These are phyloP conservation scores for Cordilura impudica DNA, from an alignment of 2,888 invertebrate species.

Conservation along the genomic window DNA sequence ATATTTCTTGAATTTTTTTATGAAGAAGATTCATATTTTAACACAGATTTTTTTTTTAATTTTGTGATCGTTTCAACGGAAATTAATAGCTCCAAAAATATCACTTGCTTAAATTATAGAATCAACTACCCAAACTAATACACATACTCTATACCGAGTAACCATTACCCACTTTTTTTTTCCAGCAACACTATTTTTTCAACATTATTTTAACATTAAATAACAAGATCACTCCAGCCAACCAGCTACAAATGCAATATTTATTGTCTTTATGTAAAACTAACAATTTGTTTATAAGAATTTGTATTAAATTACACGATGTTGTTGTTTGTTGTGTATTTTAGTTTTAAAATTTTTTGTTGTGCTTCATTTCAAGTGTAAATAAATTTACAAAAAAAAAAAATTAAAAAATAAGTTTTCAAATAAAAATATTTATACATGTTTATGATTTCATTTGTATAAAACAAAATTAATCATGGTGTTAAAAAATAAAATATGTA, in stretches of 20 bases:
- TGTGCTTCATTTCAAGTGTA: neutral
- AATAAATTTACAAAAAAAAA: neutral
- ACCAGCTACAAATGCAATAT: neutral
- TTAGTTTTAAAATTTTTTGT: neutral
- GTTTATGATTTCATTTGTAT: neutral
- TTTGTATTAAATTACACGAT: conserved; percentile 19
- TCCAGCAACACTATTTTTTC: too few relatives aligned
- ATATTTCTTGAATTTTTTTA: too few relatives aligned
- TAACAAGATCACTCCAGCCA: conserved; percentile 6
- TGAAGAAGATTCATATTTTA: too few relatives aligned
- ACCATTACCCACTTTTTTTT: too few relatives aligned
- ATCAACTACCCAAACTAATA: too few relatives aligned
- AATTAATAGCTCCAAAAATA: too few relatives aligned
- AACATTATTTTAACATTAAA: too few relatives aligned
- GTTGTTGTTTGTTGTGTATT: conserved; percentile 12
- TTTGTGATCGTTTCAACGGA: too few relatives aligned
- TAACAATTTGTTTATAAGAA: conserved; percentile 23
- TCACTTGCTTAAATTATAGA: too few relatives aligned
- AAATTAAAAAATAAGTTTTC: neutral
- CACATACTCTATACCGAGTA: too few relatives aligned
- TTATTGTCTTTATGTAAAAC: neutral
- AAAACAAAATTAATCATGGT: neutral
- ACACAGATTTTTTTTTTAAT: too few relatives aligned
- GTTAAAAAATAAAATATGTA: neutral
- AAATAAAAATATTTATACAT: neutral